Conservation (phyloP, 2,797 vertebrate species). For the Aulostomus chinensis region DNA sequence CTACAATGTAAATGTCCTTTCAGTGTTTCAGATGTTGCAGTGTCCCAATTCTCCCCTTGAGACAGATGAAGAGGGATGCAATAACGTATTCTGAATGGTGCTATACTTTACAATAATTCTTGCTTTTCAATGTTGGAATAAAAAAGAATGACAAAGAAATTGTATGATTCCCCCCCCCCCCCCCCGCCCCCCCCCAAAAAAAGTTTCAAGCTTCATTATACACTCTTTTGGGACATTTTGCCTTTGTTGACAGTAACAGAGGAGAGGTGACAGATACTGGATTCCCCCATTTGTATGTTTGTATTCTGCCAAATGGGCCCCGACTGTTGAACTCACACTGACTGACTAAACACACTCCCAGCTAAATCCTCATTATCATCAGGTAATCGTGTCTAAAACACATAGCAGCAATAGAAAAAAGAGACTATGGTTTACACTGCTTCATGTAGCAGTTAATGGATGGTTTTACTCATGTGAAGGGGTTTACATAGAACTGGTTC, state of each 20-base stretch:
- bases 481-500: constrained; percentile 11
- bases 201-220: not conserved
- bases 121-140: constrained; percentile 9
- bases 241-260: not conserved
- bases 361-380: constrained; percentile 15
- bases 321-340: constrained; percentile 23
- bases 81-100: constrained; percentile 58
- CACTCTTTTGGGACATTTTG: not conserved
- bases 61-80: constrained; percentile 33
- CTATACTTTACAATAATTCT: constrained; percentile 44
- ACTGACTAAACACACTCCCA: not conserved
- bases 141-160: too few species aligned
- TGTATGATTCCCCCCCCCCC: too few species aligned
- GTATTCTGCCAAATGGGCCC: constrained; percentile 6
- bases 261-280: not conserved
- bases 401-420: not conserved
- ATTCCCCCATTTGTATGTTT: not conserved
- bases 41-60: constrained; percentile 19
- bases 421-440: too few species aligned
- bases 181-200: too few species aligned
- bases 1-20: constrained; percentile 16
- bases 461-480: not conserved
- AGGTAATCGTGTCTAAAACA: constrained; percentile 8
- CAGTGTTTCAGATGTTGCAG: constrained; percentile 13
- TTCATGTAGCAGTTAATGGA: not conserved